A percentile compares a stretch with the other conserved stretches of the same genome.
These are phyloP conservation scores for Agrotis ipsilon DNA, from an alignment of 2,888 invertebrate genomes.

Conservation along the genomic window DNA sequence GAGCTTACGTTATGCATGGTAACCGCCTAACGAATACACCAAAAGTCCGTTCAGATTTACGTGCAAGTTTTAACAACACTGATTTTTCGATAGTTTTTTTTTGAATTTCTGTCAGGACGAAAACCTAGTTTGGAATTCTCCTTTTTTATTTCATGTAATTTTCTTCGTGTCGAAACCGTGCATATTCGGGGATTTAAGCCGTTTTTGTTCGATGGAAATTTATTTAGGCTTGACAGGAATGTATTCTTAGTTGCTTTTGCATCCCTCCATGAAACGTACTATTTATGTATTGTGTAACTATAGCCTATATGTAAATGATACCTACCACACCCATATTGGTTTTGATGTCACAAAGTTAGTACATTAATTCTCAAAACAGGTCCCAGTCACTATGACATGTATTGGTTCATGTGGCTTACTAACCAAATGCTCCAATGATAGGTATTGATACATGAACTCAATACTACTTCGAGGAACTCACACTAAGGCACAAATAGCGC, in stretches of 20 bases:
- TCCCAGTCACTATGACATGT: neutral
- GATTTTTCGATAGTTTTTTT: constrained; percentile 76
- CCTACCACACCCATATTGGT: neutral
- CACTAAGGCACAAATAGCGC: constrained; percentile 19
- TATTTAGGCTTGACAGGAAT: constrained; percentile 22
- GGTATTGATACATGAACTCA: constrained; percentile 33
- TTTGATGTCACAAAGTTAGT: neutral
- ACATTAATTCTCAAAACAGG: neutral
- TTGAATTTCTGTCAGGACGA: constrained; percentile 69
- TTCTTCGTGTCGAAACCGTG: constrained; percentile 33
- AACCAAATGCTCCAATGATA: constrained; percentile 5
- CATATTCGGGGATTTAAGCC: constrained; percentile 29
- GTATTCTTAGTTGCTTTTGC: neutral
- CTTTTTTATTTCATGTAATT: constrained; percentile 46
- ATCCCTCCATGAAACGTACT: neutral
- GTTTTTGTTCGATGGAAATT: constrained; percentile 23
- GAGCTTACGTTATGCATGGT: constrained; percentile 61
- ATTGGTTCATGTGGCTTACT: constrained; percentile 14
- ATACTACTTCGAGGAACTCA: constrained; percentile 17
- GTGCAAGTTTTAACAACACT: constrained; percentile 83
- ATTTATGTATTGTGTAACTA: neutral
- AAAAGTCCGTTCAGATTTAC: constrained; percentile 78
- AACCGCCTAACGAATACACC: constrained; percentile 76
- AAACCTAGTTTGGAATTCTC: constrained; percentile 66
- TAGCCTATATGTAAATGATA: neutral